Conservation (phyloP, 1,140 invertebrate species). For the Megalopta genalis region DNA sequence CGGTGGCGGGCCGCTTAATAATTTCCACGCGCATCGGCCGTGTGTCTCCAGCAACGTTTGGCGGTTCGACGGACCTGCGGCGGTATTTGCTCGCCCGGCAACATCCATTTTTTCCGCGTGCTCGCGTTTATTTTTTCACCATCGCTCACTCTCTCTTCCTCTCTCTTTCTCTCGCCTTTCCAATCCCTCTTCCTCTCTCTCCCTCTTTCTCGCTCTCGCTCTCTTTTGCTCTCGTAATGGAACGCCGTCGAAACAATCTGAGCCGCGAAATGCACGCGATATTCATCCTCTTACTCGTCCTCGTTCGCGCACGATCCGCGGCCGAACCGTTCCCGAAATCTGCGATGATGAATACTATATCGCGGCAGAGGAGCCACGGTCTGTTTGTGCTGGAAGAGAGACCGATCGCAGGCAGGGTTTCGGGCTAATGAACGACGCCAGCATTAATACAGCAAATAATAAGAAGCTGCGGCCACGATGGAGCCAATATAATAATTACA, state of each 20-base stretch:
- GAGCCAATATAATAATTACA: slow-evolving; percentile 80
- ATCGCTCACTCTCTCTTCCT: neutral
- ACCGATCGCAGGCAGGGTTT: slow-evolving; percentile 23
- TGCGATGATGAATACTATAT: slow-evolving; percentile 1
- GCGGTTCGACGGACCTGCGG: slow-evolving; percentile 22
- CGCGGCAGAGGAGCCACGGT: neutral
- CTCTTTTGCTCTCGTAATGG: slow-evolving; percentile 45
- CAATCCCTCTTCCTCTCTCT: neutral
- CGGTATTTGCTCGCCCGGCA: slow-evolving; percentile 61
- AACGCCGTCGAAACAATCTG: slow-evolving; percentile 45
- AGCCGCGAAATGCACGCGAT: slow-evolving; percentile 45
- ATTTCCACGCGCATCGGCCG: slow-evolving; percentile 56
- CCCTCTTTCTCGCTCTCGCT: neutral
- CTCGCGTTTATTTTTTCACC: slow-evolving; percentile 46
- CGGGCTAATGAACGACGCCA: slow-evolving; percentile 55
- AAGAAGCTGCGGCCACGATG: slow-evolving; percentile 56
- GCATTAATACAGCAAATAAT: slow-evolving; percentile 68
- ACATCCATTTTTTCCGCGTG: slow-evolving; percentile 52
- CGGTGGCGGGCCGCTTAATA: slow-evolving; percentile 56
- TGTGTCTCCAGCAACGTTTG: slow-evolving; percentile 47
- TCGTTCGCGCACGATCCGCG: neutral
- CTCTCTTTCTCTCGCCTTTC: slow-evolving; percentile 9
- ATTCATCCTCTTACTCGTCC: slow-evolving; percentile 17
- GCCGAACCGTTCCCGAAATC: neutral
- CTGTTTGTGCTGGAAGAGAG: neutral